Conservation (phyloP, 2,113 vertebrate genomes). For the Apaloderma vittatum region DNA sequence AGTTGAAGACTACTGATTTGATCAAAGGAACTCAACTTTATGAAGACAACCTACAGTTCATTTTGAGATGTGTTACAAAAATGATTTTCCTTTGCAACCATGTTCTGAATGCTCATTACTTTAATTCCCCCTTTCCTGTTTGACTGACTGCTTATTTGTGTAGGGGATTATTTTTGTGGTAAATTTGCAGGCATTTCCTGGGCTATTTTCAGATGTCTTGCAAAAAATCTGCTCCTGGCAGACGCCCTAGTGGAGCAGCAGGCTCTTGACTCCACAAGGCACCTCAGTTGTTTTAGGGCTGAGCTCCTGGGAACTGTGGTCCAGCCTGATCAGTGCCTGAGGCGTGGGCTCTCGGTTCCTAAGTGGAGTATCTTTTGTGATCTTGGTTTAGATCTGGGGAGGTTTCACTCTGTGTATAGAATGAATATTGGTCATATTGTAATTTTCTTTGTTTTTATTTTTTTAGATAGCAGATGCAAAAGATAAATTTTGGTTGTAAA, state of each 20-base stretch:
- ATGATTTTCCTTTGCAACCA: neutral
- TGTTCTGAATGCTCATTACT: neutral
- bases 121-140: accelerated
- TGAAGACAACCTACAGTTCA: neutral
- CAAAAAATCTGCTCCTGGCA: neutral
- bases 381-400: neutral
- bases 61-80: neutral
- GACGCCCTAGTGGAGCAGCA: neutral
- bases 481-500: neutral
- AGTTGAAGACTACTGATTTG: neutral
- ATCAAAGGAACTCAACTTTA: neutral
- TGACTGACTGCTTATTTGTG: neutral
- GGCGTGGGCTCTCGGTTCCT: neutral
- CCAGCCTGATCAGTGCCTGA: neutral
- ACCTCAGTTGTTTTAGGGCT: neutral
- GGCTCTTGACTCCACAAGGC: neutral
- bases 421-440: neutral
- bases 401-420: neutral
- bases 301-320: neutral
- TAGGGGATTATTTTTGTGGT: neutral
- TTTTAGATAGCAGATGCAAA: neutral
- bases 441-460: neutral
- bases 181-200: neutral
- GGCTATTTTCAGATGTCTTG: neutral
- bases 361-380: neutral